Evolutionary conservation across 2,113 vertebrate genomes (phyloP).

Genomic region (Channa argus): DNA sequence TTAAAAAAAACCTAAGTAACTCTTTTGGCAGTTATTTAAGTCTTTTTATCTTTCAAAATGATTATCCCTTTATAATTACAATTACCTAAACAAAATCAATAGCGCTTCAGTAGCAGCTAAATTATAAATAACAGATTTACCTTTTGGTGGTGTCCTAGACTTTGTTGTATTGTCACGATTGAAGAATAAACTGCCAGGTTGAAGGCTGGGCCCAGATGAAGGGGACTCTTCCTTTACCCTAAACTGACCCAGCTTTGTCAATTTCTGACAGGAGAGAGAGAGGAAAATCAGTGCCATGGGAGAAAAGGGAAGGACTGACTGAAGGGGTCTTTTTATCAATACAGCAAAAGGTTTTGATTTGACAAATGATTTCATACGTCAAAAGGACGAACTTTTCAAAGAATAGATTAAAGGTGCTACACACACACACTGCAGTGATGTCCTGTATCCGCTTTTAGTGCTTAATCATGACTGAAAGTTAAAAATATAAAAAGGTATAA

Average conservation of each 20-base stretch:
- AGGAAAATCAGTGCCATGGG: not conserved
- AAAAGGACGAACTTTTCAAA: not conserved
- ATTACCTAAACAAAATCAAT: not conserved
- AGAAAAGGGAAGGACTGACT: not conserved
- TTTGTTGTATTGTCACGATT: constrained; percentile 82
- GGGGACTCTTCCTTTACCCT: constrained; percentile 89
- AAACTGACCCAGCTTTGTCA: constrained; percentile 92
- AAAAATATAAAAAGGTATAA: not conserved
- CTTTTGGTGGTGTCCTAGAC: constrained; percentile 73
- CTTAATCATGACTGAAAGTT: not conserved
- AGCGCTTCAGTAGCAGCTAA: not conserved
- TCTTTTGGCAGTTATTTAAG: not conserved
- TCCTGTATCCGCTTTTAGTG: accelerated
- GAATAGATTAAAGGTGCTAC: not conserved
- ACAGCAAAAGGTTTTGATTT: not conserved
- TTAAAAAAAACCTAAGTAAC: constrained; percentile 19
- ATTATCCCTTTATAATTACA: not conserved
- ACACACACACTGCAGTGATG: not conserved
- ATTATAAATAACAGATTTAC: constrained; percentile 67
- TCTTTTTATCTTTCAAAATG: not conserved
- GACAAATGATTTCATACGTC: constrained; percentile 7
- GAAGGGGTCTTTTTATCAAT: not conserved
- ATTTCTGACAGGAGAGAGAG: constrained; percentile 79
- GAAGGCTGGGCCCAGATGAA: constrained; percentile 74
- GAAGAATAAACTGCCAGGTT: constrained; percentile 90